Conservation (phyloP, 53 echinoderm and acorn worm species). For the Stichopus horrens region DNA sequence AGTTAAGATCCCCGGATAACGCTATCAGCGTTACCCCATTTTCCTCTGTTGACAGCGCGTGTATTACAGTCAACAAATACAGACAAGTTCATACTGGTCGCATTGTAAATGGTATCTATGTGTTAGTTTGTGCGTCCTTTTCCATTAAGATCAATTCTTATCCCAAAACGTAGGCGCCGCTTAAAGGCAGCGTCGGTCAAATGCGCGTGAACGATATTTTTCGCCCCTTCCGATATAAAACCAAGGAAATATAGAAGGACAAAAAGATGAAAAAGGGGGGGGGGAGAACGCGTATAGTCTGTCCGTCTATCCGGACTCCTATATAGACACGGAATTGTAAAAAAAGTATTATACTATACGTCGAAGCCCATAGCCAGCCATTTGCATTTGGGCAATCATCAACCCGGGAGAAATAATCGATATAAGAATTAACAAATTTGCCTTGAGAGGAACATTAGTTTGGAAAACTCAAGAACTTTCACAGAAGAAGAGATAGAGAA, state of each 20-base stretch:
- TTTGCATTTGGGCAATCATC: slow-evolving; percentile 27
- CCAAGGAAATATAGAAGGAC: not conserved
- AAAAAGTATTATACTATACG: not conserved
- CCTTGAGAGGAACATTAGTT: slow-evolving; percentile 31
- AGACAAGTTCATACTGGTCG: too few relatives aligned
- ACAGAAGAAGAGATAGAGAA: not conserved
- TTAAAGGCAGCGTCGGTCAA: not conserved
- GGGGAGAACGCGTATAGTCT: too few relatives aligned
- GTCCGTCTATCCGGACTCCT: too few relatives aligned
- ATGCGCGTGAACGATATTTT: not conserved
- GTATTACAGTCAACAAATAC: too few relatives aligned
- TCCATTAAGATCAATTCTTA: too few relatives aligned
- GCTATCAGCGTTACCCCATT: too few relatives aligned
- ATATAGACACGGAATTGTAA: too few relatives aligned
- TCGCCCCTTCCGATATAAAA: not conserved
- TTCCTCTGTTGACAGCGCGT: too few relatives aligned
- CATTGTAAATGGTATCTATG: too few relatives aligned
- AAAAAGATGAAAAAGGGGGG: too few relatives aligned
- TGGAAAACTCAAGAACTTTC: slow-evolving; percentile 16
- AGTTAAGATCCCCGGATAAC: too few relatives aligned
- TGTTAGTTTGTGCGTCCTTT: too few relatives aligned
- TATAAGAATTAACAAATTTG: slow-evolving; percentile 28
- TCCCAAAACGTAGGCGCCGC: not conserved
- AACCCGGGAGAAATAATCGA: slow-evolving; percentile 24
- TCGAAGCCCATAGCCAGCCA: slow-evolving; percentile 16